These are phyloP conservation scores for Nudaria mundana DNA, from an alignment of 2,888 invertebrate genomes.

Conservation along the genomic window DNA sequence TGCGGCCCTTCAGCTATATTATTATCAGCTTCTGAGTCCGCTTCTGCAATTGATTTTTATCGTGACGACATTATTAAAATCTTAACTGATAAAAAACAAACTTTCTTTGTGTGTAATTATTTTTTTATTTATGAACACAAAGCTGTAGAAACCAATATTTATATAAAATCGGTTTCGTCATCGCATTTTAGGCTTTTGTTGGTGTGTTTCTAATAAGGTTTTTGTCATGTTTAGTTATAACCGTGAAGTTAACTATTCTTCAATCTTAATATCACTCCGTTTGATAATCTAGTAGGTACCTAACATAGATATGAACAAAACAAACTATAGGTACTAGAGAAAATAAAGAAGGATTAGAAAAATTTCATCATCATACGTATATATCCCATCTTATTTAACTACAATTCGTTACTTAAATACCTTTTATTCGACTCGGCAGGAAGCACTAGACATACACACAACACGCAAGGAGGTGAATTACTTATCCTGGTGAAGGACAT, in stretches of 20 bases:
- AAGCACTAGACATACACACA: too few relatives aligned
- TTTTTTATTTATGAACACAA: slow-evolving; percentile 53
- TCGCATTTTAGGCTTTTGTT: slow-evolving; percentile 28
- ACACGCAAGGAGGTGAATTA: too few relatives aligned
- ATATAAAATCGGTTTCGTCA: slow-evolving; percentile 37
- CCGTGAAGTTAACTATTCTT: slow-evolving; percentile 15
- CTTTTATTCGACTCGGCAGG: too few relatives aligned
- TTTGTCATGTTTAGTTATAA: slow-evolving; percentile 15
- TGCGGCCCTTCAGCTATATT: slow-evolving; percentile 49
- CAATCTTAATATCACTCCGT: too few relatives aligned
- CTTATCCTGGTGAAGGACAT: too few relatives aligned
- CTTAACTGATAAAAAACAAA: slow-evolving; percentile 46
- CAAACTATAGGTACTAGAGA: too few relatives aligned
- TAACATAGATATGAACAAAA: too few relatives aligned
- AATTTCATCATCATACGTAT: too few relatives aligned
- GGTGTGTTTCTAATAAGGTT: slow-evolving; percentile 18
- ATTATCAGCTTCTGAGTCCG: slow-evolving; percentile 63
- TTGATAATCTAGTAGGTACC: too few relatives aligned
- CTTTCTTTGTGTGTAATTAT: slow-evolving; percentile 37
- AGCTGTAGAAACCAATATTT: slow-evolving; percentile 51
- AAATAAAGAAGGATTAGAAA: too few relatives aligned
- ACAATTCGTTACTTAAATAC: too few relatives aligned
- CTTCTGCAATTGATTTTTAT: slow-evolving; percentile 71
- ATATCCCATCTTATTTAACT: too few relatives aligned
- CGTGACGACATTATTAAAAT: slow-evolving; percentile 70